Conservation (phyloP, 1,140 invertebrate species). For the Paraescarpia echinospica region DNA sequence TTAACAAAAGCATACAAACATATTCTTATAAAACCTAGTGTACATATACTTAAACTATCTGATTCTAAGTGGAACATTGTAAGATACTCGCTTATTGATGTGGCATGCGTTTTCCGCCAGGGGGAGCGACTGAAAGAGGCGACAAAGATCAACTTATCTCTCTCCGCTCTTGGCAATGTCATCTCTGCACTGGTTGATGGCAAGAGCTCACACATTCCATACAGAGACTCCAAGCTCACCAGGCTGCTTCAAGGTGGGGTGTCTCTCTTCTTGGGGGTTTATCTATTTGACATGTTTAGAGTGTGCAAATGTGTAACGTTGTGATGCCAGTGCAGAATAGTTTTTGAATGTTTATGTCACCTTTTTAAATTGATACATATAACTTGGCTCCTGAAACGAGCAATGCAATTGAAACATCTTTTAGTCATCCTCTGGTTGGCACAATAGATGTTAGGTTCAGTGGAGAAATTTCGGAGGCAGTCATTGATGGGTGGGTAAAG, state of each 20-base stretch:
- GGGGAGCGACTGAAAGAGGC: constrained; percentile 91
- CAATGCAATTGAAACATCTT: too few species aligned
- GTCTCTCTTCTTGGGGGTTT: not conserved
- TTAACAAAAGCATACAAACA: too few species aligned
- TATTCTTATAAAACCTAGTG: too few species aligned
- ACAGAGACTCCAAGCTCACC: constrained; percentile 92
- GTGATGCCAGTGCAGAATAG: not conserved
- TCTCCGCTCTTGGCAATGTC: constrained; percentile 93
- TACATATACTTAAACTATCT: too few species aligned
- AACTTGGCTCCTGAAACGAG: too few species aligned
- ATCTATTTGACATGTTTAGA: not conserved
- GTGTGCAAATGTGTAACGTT: not conserved
- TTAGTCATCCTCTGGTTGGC: too few species aligned
- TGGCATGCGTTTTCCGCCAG: constrained; percentile 30
- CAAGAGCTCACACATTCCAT: constrained; percentile 78
- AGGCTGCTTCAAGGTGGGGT: constrained; percentile 75
- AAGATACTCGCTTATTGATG: not conserved
- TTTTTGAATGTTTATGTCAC: too few species aligned
- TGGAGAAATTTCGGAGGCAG: too few species aligned
- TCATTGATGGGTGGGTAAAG: too few species aligned
- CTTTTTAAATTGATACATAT: too few species aligned
- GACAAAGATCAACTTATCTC: constrained; percentile 91
- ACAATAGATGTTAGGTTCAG: too few species aligned
- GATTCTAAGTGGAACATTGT: not conserved
- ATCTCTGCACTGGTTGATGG: constrained; percentile 83